Percentiles rank a stretch among this genome's conserved stretches.
phyloP scores from a whole-genome alignment of 1,140 invertebrate species.

The Microplitis mediator region DNA sequence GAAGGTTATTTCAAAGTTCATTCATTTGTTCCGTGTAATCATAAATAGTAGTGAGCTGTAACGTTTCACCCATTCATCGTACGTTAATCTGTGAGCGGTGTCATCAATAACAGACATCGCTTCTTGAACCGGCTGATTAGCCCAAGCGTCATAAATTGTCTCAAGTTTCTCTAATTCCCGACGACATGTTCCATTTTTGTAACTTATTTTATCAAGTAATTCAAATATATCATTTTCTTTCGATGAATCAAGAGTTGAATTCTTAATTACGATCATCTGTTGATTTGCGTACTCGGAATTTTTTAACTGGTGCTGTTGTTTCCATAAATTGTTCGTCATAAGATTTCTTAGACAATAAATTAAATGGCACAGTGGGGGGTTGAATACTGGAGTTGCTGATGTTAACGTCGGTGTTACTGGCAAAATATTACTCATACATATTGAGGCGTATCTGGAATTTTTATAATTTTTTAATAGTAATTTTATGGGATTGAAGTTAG shows the following conservation, averaged over 20 bases:
- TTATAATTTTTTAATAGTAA: neutral
- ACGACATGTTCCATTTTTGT: slow-evolving; percentile 28
- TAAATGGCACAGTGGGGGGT: slow-evolving; percentile 45
- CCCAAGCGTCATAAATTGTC: slow-evolving; percentile 42
- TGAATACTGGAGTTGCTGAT: slow-evolving; percentile 41
- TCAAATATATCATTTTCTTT: slow-evolving; percentile 36
- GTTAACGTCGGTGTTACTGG: slow-evolving; percentile 4
- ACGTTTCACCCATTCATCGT: slow-evolving; percentile 47
- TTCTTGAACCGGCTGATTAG: slow-evolving; percentile 41
- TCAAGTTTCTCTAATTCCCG: slow-evolving; percentile 41
- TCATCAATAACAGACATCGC: slow-evolving; percentile 40
- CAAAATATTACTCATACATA: slow-evolving; percentile 41
- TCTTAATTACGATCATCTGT: neutral
- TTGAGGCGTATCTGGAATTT: slow-evolving; percentile 39
- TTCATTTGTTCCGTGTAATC: slow-evolving; percentile 41
- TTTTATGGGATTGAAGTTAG: neutral
- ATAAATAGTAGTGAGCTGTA: slow-evolving; percentile 45
- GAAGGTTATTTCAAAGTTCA: neutral
- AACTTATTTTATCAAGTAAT: slow-evolving; percentile 36
- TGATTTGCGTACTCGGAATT: neutral
- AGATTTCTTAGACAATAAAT: slow-evolving; percentile 44
- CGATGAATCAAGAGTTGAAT: neutral
- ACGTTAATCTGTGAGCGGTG: slow-evolving; percentile 40
- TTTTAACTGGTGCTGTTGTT: slow-evolving; percentile 13
- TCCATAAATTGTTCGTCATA: slow-evolving; percentile 31